phyloP scores from a whole-genome alignment of 2,888 invertebrate genomes.

The Heliconius hortense region DNA sequence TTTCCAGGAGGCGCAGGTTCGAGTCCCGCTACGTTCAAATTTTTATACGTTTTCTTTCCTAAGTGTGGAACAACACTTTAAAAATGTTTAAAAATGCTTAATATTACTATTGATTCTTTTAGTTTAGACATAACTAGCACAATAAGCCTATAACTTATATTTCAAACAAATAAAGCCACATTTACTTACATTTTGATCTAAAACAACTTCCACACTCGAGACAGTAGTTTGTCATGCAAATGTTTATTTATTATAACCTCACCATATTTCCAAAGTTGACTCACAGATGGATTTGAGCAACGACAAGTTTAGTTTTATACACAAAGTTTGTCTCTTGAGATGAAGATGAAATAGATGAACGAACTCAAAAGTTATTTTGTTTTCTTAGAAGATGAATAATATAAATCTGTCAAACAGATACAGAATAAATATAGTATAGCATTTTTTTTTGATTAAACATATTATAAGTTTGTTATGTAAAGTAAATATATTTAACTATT shows the following conservation, averaged over 20 bases:
- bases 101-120: no score
- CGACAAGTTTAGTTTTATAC: constrained; percentile 2
- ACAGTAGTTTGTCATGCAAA: neutral
- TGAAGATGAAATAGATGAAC: neutral
- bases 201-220: neutral
- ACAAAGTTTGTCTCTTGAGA: constrained; percentile 10
- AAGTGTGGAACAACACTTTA: no score
- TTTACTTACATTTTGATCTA: neutral
- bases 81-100: no score
- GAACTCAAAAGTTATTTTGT: neutral
- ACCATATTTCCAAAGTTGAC: constrained; percentile 7
- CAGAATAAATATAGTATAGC: no score
- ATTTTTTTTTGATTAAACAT: no score
- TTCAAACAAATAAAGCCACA: neutral
- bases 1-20: no score
- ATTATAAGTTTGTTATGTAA: neutral
- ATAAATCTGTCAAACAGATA: no score
- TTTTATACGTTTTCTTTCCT: no score
- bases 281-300: constrained; percentile 13
- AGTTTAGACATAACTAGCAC: no score
- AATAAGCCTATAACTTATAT: no score
- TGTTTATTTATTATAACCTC: constrained; percentile 1
- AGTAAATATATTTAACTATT: neutral
- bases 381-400: neutral
- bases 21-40: no score